These are phyloP conservation scores for Pardosa pseudoannulata DNA, from an alignment of 2,888 invertebrate genomes.

Conservation along the genomic window DNA sequence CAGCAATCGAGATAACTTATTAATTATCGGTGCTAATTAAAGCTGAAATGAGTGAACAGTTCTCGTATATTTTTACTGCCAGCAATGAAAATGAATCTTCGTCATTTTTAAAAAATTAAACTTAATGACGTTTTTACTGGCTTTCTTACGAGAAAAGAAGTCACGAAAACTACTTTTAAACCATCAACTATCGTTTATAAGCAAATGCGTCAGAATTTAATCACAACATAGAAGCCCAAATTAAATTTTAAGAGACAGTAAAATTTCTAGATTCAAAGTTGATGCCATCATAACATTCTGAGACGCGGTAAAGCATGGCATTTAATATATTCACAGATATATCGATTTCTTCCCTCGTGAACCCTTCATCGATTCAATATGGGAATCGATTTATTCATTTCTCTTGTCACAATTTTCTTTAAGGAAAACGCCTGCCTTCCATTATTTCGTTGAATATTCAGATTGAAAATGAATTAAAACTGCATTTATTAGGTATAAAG, in stretches of 20 bases:
- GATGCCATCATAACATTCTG: background rate
- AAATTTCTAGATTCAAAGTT: background rate
- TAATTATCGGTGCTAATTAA: no score
- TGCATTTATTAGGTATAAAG: no score
- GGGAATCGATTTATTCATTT: constrained; percentile 2
- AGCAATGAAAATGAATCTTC: no score
- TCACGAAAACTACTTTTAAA: background rate
- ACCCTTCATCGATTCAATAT: constrained; percentile 1
- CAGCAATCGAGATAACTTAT: no score
- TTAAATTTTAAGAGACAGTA: background rate
- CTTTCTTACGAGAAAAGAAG: background rate
- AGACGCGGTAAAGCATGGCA: background rate
- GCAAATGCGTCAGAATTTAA: background rate
- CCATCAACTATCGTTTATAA: background rate
- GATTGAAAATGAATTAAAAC: no score
- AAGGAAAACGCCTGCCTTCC: no score
- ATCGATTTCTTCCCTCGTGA: background rate
- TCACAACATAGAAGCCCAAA: background rate
- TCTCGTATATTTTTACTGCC: no score
- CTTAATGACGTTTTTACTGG: no score
- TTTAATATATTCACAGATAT: constrained; percentile 17
- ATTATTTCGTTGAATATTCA: no score
- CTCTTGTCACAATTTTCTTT: background rate
- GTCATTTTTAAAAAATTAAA: no score
- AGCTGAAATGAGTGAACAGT: no score